phyloP scores from a whole-genome alignment of 2,888 invertebrate genomes.

The Galerucella nymphaeae region DNA sequence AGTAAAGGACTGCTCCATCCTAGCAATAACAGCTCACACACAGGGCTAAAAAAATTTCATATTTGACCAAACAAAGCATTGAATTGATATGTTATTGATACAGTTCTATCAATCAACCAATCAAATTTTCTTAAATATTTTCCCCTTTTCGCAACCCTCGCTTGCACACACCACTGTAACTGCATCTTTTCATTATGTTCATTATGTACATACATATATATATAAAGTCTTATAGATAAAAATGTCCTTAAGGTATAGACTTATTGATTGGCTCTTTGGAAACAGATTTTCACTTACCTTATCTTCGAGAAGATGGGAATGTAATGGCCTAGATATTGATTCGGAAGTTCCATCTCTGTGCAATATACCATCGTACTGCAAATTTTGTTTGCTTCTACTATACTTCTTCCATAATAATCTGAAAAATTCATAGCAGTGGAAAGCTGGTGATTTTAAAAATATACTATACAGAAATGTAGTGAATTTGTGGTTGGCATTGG shows the following conservation, averaged over 20 bases:
- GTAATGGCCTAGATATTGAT: conserved; percentile 59
- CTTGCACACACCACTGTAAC: neutral
- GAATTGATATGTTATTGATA: too few species aligned
- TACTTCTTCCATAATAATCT: conserved; percentile 70
- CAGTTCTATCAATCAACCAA: too few species aligned
- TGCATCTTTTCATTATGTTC: neutral
- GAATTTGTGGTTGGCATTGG: neutral
- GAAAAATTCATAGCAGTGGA: conserved; percentile 29
- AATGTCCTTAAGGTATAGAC: conserved; percentile 3
- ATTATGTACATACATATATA: neutral
- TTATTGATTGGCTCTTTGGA: conserved; percentile 9
- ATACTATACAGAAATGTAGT: neutral
- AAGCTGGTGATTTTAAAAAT: neutral
- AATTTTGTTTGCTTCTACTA: conserved; percentile 64
- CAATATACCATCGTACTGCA: conserved; percentile 63
- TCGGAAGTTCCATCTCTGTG: conserved; percentile 65
- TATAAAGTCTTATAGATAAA: neutral
- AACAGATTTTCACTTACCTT: conserved; percentile 55
- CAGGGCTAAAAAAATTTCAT: too few species aligned
- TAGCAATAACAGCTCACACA: too few species aligned
- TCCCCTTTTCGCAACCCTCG: neutral
- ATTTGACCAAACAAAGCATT: too few species aligned
- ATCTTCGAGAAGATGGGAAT: conserved; percentile 62
- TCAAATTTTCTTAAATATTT: neutral
- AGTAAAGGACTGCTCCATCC: too few species aligned